Evolutionary conservation across 1,140 invertebrate species (phyloP).

Genomic region (Acyrthosiphon pisum): DNA sequence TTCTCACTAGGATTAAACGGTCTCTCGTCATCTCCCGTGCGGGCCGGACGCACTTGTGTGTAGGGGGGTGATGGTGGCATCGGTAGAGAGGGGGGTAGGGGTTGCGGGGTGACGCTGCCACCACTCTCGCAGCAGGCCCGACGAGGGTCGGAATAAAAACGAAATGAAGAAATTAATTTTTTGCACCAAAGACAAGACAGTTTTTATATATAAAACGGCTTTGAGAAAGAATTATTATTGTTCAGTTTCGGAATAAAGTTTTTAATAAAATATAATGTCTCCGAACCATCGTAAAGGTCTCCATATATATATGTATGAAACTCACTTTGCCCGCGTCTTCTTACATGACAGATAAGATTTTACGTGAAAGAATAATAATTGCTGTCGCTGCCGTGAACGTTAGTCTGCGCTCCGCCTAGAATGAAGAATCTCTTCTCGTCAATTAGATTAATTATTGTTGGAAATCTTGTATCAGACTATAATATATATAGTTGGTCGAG

Average conservation of each 20-base stretch:
- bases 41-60: background rate
- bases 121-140: background rate
- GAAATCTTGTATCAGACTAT: background rate
- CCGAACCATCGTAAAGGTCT: background rate
- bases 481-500: constrained; percentile 7
- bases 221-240: constrained; percentile 38
- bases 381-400: background rate
- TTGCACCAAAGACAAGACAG: constrained; percentile 9
- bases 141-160: constrained; percentile 25
- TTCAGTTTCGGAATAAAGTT: constrained; percentile 40
- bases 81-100: too few relatives aligned
- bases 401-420: background rate
- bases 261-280: constrained; percentile 51
- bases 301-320: background rate
- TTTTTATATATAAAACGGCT: constrained; percentile 33
- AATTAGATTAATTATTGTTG: constrained; percentile 41
- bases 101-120: background rate
- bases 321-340: background rate
- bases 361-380: constrained; percentile 49
- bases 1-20: constrained; percentile 41
- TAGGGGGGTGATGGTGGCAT: background rate
- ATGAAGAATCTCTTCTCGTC: constrained; percentile 27
- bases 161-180: constrained; percentile 47
- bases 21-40: constrained; percentile 31
- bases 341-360: constrained; percentile 44